Conservation (phyloP, 2,888 invertebrate species). For the Oscheius sp. region DNA sequence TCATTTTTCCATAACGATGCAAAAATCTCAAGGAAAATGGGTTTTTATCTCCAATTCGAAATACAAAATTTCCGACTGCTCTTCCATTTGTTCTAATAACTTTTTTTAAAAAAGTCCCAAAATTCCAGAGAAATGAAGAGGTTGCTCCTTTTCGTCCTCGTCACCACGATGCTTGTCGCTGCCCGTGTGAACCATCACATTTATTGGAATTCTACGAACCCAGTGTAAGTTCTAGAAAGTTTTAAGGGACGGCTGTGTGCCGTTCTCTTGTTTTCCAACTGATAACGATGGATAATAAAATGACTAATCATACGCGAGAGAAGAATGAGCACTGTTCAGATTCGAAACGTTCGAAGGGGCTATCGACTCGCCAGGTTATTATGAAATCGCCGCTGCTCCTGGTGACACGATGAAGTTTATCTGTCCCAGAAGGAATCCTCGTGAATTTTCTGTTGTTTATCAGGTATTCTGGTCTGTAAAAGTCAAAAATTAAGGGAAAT, state of each 20-base stretch:
- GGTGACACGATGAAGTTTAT: constrained; percentile 27
- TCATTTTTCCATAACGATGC: too few species aligned
- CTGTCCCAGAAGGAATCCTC: constrained; percentile 17
- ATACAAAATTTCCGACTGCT: background rate
- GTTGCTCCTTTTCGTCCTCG: background rate
- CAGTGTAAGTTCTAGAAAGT: constrained; percentile 24
- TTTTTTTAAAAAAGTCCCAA: background rate
- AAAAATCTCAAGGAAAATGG: too few species aligned
- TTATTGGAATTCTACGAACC: constrained; percentile 37
- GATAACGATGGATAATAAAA: background rate
- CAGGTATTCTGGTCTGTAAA: background rate
- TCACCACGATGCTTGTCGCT: background rate
- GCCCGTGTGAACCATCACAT: constrained; percentile 27
- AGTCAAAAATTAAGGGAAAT: too few species aligned
- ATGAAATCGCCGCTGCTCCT: constrained; percentile 31
- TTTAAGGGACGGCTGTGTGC: background rate
- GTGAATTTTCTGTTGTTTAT: constrained; percentile 28
- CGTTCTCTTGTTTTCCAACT: background rate
- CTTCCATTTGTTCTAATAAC: background rate
- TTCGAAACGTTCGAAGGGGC: constrained; percentile 39
- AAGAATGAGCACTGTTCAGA: constrained; percentile 14
- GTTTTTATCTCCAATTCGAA: too few species aligned
- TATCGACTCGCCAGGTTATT: constrained; percentile 40
- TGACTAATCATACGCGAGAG: background rate
- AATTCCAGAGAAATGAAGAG: background rate